Evolutionary conservation across 1,140 invertebrate genomes (phyloP).

Genomic region (honey bee (Apis mellifera)): DNA sequence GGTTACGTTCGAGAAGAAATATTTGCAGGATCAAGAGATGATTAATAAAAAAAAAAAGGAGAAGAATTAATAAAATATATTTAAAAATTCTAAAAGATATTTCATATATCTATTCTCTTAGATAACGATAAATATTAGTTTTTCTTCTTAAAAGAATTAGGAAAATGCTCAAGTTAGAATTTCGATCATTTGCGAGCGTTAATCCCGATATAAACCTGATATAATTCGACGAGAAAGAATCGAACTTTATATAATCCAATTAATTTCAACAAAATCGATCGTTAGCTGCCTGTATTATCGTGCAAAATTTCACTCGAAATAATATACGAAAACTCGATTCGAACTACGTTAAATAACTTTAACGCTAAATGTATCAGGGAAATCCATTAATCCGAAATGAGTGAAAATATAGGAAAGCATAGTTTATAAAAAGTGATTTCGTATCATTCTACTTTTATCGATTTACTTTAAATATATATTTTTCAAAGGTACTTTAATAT

Average conservation of each 20-base stretch:
- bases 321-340: not conserved
- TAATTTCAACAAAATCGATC: conserved; percentile 11
- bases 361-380: not conserved
- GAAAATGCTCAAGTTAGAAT: not conserved
- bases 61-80: not conserved
- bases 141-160: not conserved
- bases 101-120: not conserved
- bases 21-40: no score
- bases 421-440: not conserved
- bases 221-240: not conserved
- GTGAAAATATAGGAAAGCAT: not conserved
- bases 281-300: not conserved
- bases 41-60: no score
- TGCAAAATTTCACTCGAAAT: not conserved
- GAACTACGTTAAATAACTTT: not conserved
- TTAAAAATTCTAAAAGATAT: not conserved
- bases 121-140: not conserved
- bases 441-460: no score
- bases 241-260: conserved; percentile 1
- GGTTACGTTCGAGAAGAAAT: no score
- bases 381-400: not conserved
- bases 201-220: not conserved
- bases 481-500: no score
- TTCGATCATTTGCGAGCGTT: not conserved
- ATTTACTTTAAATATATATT: no score